These are phyloP conservation scores for Chelon auratus DNA, from an alignment of 2,797 vertebrate species.

Conservation along the genomic window DNA sequence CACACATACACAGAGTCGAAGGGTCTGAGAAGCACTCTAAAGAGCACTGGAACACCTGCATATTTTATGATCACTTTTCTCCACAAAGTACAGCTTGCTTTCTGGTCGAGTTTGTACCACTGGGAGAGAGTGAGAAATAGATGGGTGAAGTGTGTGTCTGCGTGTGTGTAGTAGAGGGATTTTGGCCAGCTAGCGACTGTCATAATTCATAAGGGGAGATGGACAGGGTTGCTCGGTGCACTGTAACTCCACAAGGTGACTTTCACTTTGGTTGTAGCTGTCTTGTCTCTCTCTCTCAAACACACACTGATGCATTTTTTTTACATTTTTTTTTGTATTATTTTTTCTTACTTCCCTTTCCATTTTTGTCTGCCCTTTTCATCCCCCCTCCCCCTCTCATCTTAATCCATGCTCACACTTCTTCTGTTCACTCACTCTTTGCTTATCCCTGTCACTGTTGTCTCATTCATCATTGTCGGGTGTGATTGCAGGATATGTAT, in stretches of 20 bases:
- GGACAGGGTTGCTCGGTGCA: constrained; percentile 69
- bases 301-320: background rate
- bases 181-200: constrained; percentile 68
- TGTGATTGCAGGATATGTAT: background rate
- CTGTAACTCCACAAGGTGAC: constrained; percentile 82
- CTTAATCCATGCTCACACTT: background rate
- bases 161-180: constrained; percentile 32
- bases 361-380: background rate
- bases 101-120: constrained; percentile 66
- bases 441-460: background rate
- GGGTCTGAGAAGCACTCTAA: constrained; percentile 69
- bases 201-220: constrained; percentile 82
- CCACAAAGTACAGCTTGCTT: constrained; percentile 56
- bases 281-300: background rate
- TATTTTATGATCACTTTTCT: constrained; percentile 85
- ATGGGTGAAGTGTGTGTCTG: constrained; percentile 14
- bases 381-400: background rate
- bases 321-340: background rate
- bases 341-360: background rate
- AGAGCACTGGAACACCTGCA: constrained; percentile 76
- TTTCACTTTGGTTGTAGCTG: constrained; percentile 64
- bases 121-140: constrained; percentile 30
- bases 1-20: constrained; percentile 21
- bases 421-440: background rate
- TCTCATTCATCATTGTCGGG: background rate